Conservation (phyloP, 2,888 invertebrate species). For the Drosophila phalerata region DNA sequence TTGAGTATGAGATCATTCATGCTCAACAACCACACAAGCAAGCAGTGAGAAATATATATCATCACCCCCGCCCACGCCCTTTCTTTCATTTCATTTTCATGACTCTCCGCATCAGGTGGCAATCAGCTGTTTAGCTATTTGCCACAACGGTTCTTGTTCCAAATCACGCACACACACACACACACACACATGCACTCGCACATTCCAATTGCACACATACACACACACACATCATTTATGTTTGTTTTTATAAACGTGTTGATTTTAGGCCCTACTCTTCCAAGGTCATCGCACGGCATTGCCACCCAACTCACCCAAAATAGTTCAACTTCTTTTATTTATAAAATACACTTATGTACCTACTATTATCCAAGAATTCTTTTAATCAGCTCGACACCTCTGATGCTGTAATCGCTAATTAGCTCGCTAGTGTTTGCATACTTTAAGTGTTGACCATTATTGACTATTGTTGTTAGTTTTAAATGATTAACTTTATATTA, state of each 20-base stretch:
- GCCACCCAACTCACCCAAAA: slow-evolving; percentile 50
- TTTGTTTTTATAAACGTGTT: slow-evolving; percentile 61
- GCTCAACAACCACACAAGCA: slow-evolving; percentile 23
- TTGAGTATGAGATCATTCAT: slow-evolving; percentile 74
- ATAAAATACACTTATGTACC: slow-evolving; percentile 35
- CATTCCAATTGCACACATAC: slow-evolving; percentile 46
- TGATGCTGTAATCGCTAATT: slow-evolving; percentile 15
- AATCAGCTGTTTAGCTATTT: slow-evolving; percentile 76
- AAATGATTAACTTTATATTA: slow-evolving; percentile 23
- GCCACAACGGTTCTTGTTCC: slow-evolving; percentile 40
- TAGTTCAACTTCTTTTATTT: slow-evolving; percentile 38
- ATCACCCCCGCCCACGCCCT: slow-evolving; percentile 45
- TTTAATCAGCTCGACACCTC: slow-evolving; percentile 2
- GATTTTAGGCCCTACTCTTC: slow-evolving; percentile 67
- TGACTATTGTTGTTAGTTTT: slow-evolving; percentile 21
- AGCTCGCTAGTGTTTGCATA: slow-evolving; percentile 1
- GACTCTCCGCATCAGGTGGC: slow-evolving; percentile 61
- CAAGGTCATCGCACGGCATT: slow-evolving; percentile 74
- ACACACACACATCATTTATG: slow-evolving; percentile 24
- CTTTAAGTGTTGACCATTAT: slow-evolving; percentile 22
- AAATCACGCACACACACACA: slow-evolving; percentile 26
- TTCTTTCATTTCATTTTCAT: no score
- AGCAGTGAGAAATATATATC: slow-evolving; percentile 5
- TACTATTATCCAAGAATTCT: slow-evolving; percentile 27
- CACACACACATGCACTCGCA: slow-evolving; percentile 11